Conservation (phyloP, 2,888 invertebrate genomes). For the Vanessa cardui region DNA sequence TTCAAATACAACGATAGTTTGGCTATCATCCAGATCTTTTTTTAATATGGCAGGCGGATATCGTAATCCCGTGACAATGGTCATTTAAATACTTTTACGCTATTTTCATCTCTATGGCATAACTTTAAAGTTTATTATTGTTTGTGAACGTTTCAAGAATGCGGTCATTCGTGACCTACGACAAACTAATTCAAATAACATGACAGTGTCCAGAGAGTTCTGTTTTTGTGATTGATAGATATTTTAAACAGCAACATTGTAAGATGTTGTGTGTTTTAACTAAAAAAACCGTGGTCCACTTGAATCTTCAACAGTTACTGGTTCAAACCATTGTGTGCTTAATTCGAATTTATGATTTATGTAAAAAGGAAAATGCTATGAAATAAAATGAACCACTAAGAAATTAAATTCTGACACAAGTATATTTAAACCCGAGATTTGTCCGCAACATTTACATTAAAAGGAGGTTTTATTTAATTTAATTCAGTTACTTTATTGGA, state of each 20-base stretch:
- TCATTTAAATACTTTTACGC: not conserved
- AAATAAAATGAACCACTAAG: too few species aligned
- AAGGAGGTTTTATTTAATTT: too few species aligned
- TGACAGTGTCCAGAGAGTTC: conserved; percentile 8
- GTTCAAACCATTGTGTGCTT: too few species aligned
- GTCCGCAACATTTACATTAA: too few species aligned
- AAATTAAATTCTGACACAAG: too few species aligned
- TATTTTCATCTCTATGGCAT: not conserved
- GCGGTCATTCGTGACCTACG: conserved; percentile 23
- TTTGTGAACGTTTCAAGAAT: not conserved
- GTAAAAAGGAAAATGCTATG: too few species aligned
- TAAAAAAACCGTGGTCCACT: too few species aligned
- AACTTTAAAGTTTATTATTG: not conserved
- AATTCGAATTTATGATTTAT: too few species aligned
- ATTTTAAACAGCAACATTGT: not conserved
- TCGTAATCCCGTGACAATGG: conserved; percentile 17
- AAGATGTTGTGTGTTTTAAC: too few species aligned
- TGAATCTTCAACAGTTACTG: too few species aligned
- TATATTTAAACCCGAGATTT: too few species aligned
- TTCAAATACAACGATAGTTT: conserved; percentile 12
- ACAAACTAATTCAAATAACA: conserved; percentile 23
- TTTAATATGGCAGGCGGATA: conserved; percentile 27
- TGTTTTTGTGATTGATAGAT: conserved; percentile 28
- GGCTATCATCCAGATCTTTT: conserved; percentile 25
- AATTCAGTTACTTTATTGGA: too few species aligned